Evolutionary conservation across 2,113 vertebrate species (phyloP).

Genomic region (Turnix velox): DNA sequence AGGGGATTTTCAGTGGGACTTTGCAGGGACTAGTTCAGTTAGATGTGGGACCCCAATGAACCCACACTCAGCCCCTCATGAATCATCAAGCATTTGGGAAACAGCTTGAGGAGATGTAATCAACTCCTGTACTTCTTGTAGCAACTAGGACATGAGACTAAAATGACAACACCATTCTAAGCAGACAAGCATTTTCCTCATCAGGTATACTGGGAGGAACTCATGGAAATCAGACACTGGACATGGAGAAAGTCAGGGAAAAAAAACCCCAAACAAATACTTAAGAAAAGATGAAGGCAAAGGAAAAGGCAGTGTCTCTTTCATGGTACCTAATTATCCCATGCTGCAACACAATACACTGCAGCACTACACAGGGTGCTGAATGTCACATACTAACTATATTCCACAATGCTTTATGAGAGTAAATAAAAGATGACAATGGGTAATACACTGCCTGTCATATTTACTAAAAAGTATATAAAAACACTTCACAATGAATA

Average conservation of each 20-base stretch:
- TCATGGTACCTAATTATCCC: background rate
- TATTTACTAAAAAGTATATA: slow-evolving; percentile 7
- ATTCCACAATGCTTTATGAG: background rate
- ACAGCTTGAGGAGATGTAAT: background rate
- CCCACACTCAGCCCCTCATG: rapidly evolving
- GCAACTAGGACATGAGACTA: background rate
- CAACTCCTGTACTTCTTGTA: background rate
- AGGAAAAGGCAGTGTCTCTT: background rate
- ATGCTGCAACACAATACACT: background rate
- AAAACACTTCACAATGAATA: slow-evolving; percentile 10
- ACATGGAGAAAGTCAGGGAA: background rate
- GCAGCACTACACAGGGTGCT: background rate
- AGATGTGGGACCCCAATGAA: background rate
- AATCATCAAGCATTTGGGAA: background rate
- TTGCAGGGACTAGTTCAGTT: background rate
- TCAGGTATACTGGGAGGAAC: background rate
- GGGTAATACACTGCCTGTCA: slow-evolving; percentile 6
- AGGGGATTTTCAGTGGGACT: background rate
- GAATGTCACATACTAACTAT: background rate
- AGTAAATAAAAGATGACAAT: slow-evolving; percentile 17
- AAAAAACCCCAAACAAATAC: no score
- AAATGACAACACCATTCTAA: background rate
- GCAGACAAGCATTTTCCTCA: background rate
- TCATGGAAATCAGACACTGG: background rate
- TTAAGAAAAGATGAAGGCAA: background rate